Percentiles rank a stretch among this genome's conserved stretches.
These are phyloP conservation scores for Vanessa atalanta DNA, from an alignment of 1,140 invertebrate species.

Conservation along the genomic window DNA sequence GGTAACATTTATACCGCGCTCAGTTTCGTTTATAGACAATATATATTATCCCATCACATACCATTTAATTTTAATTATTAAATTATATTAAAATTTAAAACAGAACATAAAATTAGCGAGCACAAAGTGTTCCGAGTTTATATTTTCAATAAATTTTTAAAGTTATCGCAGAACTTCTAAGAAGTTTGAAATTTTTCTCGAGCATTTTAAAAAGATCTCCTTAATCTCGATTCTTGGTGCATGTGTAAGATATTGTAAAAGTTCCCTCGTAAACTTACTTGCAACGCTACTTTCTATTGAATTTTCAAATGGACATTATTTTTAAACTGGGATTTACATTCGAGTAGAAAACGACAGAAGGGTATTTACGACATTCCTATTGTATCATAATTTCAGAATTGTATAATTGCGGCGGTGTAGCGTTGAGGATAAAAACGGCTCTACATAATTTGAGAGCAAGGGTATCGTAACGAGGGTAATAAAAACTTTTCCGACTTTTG, in stretches of 20 bases:
- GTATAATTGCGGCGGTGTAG: no score
- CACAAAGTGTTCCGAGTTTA: slow-evolving; percentile 6
- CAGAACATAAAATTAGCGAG: not conserved
- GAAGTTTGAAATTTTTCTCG: slow-evolving; percentile 24
- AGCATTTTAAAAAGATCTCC: slow-evolving; percentile 29
- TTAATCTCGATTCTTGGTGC: slow-evolving; percentile 31
- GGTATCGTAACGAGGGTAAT: no score
- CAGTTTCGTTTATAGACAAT: not conserved
- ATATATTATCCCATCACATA: not conserved
- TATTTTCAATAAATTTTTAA: slow-evolving; percentile 13
- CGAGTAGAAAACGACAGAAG: no score
- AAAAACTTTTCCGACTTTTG: no score
- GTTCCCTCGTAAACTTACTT: slow-evolving; percentile 28
- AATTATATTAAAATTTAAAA: not conserved
- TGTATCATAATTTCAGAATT: no score
- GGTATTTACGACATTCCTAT: no score
- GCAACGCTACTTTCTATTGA: slow-evolving; percentile 25
- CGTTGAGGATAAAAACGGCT: no score
- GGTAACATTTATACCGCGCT: no score
- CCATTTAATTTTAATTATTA: not conserved
- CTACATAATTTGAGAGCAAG: no score
- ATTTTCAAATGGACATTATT: slow-evolving; percentile 25
- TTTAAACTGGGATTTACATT: not conserved
- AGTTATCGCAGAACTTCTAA: slow-evolving; percentile 14
- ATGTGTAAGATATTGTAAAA: slow-evolving; percentile 35